phyloP scores from a whole-genome alignment of 2,888 invertebrate species.

The Polia nebulosa region DNA sequence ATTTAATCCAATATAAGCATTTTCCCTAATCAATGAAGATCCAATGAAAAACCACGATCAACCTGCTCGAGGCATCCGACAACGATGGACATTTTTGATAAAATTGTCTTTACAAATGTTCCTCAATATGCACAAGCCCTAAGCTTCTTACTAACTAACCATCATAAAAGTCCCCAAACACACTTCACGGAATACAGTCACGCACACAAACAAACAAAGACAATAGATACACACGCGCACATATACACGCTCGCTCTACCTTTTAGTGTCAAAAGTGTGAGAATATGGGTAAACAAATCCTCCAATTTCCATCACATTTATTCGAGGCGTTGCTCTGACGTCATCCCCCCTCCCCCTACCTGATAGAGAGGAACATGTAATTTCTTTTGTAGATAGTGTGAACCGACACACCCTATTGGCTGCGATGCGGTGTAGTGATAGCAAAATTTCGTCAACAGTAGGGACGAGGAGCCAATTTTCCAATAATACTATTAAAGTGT shows the following conservation, averaged over 20 bases:
- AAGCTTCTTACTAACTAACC: conserved; percentile 59
- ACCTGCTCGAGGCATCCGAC: neutral
- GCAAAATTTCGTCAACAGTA: conserved; percentile 81
- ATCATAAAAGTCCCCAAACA: conserved; percentile 63
- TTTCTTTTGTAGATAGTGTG: conserved; percentile 89
- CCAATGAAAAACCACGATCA: neutral
- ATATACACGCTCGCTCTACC: conserved; percentile 76
- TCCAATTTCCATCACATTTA: conserved; percentile 91
- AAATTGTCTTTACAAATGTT: neutral
- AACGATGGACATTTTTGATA: neutral
- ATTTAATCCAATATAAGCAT: conserved; percentile 7
- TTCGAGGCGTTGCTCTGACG: conserved; percentile 85
- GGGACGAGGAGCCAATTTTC: conserved; percentile 81
- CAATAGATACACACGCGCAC: conserved; percentile 72
- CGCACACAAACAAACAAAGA: conserved; percentile 72
- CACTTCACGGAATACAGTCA: conserved; percentile 62
- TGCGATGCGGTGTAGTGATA: conserved; percentile 79
- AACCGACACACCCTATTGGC: conserved; percentile 85
- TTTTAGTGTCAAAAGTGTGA: conserved; percentile 91
- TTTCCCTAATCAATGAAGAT: conserved; percentile 9
- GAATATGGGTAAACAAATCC: conserved; percentile 92
- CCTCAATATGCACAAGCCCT: conserved; percentile 15
- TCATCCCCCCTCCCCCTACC: conserved; percentile 74
- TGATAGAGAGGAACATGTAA: conserved; percentile 85
- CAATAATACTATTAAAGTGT: conserved; percentile 83